Percentiles rank a stretch among this genome's conserved stretches.
phyloP scores from a whole-genome alignment of 2,888 invertebrate species.

The Gymnocheta viridis region DNA sequence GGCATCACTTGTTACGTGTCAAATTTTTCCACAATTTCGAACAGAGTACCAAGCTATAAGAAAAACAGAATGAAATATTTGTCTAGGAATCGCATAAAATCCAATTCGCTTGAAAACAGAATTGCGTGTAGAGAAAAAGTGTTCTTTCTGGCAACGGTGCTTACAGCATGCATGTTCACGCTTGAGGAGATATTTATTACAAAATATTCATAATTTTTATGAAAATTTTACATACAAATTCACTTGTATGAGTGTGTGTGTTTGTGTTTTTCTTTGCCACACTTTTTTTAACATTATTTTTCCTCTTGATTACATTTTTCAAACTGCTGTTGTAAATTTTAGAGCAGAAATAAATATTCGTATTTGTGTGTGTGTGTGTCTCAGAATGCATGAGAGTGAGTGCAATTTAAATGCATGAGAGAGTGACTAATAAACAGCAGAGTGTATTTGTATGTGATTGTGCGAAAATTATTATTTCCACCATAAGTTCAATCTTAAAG shows the following conservation, averaged over 20 bases:
- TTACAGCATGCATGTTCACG: constrained; percentile 35
- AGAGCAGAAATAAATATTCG: background rate
- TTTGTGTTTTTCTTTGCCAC: background rate
- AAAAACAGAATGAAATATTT: too few species aligned
- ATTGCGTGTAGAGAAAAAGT: background rate
- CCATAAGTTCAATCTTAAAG: constrained; percentile 80
- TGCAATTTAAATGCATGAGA: constrained; percentile 11
- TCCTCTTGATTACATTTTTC: background rate
- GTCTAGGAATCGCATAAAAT: too few species aligned
- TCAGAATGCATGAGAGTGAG: background rate
- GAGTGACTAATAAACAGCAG: constrained; percentile 10
- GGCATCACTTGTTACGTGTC: too few species aligned
- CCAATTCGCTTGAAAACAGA: too few species aligned
- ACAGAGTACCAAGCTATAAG: too few species aligned
- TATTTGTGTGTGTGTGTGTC: background rate
- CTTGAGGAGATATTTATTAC: constrained; percentile 43
- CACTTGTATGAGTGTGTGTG: background rate
- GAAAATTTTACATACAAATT: background rate
- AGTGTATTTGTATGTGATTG: constrained; percentile 4
- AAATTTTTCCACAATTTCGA: too few species aligned
- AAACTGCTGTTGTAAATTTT: background rate
- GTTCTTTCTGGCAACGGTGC: background rate
- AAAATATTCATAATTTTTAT: constrained; percentile 31
- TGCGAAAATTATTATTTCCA: constrained; percentile 54
- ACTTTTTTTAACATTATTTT: background rate